Base-by-base conservation (phyloP, 1,140 invertebrate species). In the Solen grandis region DNA sequence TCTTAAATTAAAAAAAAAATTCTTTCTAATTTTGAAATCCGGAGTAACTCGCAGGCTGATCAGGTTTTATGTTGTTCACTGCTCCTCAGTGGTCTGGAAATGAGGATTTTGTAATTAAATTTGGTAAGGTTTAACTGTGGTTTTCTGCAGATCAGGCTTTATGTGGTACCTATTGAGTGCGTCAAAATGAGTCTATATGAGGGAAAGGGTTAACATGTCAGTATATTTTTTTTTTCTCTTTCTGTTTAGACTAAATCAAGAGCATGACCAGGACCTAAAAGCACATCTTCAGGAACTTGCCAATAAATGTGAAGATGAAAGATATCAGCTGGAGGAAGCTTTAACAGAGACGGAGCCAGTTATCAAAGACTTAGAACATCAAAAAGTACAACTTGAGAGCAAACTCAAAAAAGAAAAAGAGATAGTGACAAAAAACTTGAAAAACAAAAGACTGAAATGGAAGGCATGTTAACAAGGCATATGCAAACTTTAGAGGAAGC, bases 181-280 rank as follows among this genome's bases (percentile, higher is more conserved):
- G n/a, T n/a, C n/a, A n/a, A n/a, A n/a, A n/a, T n/a, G n/a, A n/a
- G n/a, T n/a, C n/a, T n/a, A n/a, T n/a, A n/a, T n/a, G n/a, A n/a
- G 22, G 1, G 29, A 4, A 31, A 35, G 10, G 8, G 22, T 0
- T 5, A 55, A 33, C 19, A 36, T 13, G 38, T 0, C 50, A 52
- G n/a, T 8, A 13, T 16, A 38, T 35, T 33, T 69, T 59, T 19
- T 70, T 22, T 41, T 41, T 25, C 25, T 5, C 52, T 41, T 55
- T 52, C 16, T 38, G 19, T 78, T 4, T 29, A 80, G 77, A 46
- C 33, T 81, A 5, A 46, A 66, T 16, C 14, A 27, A 33, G 79
- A 81, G 27, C 41, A 75, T 41, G 35, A 81, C n/a, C 63, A 81
- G 27, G 79, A 73, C 10, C 50, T 81, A 19, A 13, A 75, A 46